These are phyloP conservation scores for Brachyistius frenatus DNA, from an alignment of 2,113 vertebrate genomes.

Conservation along the genomic window DNA sequence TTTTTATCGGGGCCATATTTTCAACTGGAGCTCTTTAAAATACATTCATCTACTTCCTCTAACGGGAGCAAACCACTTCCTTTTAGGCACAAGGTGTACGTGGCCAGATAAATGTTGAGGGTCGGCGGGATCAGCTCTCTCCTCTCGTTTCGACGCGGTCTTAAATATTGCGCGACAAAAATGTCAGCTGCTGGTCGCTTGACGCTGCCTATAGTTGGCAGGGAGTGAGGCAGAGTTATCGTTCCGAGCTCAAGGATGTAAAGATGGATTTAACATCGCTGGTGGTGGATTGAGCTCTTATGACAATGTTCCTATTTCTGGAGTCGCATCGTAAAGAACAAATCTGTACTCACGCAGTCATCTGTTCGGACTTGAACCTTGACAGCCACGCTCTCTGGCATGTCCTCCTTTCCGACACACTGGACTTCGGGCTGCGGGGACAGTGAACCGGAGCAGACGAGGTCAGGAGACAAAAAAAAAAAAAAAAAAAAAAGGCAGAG, in stretches of 20 bases:
- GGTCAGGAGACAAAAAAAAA: neutral
- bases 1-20: conserved; percentile 53
- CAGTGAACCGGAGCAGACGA: conserved; percentile 4
- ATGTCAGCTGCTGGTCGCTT: conserved; percentile 1
- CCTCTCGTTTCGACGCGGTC: neutral
- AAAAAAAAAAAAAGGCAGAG: neutral
- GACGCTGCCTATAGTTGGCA: conserved; percentile 8
- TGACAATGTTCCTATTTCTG: too few relatives aligned
- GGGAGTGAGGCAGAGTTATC: neutral
- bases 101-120: conserved; percentile 27
- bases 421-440: conserved; percentile 45
- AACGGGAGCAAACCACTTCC: conserved; percentile 29
- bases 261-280: neutral
- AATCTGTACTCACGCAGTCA: conserved; percentile 69
- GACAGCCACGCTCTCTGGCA: conserved; percentile 32
- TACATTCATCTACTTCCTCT: conserved; percentile 34
- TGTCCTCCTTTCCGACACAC: conserved; percentile 59
- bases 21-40: conserved; percentile 43
- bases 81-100: conserved; percentile 24
- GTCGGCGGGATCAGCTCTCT: neutral
- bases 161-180: conserved; percentile 1
- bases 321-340: neutral
- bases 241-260: neutral
- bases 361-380: neutral
- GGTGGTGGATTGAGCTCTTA: neutral